phyloP scores from a whole-genome alignment of 2,888 invertebrate genomes.

The Heliconius aoede region DNA sequence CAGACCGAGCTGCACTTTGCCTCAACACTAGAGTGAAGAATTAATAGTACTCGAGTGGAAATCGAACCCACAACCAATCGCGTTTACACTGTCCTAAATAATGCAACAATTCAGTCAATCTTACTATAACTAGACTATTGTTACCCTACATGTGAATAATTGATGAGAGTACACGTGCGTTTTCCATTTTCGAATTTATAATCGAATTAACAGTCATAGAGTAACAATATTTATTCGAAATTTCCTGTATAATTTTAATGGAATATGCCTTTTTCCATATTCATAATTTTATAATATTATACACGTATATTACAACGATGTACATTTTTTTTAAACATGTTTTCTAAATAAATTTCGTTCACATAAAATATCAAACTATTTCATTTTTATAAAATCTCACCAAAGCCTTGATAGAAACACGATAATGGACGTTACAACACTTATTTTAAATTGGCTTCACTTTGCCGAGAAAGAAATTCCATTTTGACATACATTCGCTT shows the following conservation, averaged over 20 bases:
- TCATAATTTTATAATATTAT: too few relatives aligned
- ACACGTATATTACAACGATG: too few relatives aligned
- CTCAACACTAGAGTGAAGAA: too few relatives aligned
- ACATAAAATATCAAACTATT: background rate
- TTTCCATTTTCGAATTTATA: slow-evolving; percentile 1
- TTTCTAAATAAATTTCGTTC: background rate
- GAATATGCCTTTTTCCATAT: too few relatives aligned
- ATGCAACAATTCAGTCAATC: background rate
- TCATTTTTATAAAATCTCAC: background rate
- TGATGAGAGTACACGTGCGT: background rate
- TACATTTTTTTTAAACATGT: background rate
- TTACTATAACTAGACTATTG: background rate
- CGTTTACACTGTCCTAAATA: too few relatives aligned
- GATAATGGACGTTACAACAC: slow-evolving; percentile 4
- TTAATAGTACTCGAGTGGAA: too few relatives aligned
- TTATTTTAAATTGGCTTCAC: slow-evolving; percentile 20
- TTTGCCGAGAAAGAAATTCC: slow-evolving; percentile 1
- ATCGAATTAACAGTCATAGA: background rate
- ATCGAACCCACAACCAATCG: too few relatives aligned
- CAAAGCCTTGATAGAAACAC: background rate
- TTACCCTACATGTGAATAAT: background rate
- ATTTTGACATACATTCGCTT: background rate
- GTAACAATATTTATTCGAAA: background rate
- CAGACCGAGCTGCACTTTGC: too few relatives aligned
- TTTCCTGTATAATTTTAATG: too few relatives aligned